Conservation (phyloP, 2,797 vertebrate genomes). For the Glyptemys insculpta region DNA sequence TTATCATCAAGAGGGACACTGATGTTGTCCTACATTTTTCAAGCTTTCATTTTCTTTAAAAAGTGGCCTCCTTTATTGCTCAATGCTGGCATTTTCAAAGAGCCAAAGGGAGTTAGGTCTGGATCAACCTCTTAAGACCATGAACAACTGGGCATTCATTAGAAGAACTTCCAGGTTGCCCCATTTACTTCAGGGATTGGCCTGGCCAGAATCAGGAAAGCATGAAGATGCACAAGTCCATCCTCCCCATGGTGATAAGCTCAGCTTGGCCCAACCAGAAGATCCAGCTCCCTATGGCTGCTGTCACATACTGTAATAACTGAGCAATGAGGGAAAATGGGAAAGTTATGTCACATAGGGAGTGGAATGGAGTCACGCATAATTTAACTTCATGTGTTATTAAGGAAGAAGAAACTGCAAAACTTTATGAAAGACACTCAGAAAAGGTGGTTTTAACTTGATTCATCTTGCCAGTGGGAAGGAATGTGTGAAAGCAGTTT, state of each 20-base stretch:
- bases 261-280: not conserved
- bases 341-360: not conserved
- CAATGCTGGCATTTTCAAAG: not conserved
- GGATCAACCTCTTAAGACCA: not conserved
- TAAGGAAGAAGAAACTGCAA: constrained; percentile 6
- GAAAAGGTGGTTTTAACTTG: not conserved
- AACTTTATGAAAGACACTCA: not conserved
- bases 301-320: not conserved
- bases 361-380: not conserved
- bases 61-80: not conserved
- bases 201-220: not conserved
- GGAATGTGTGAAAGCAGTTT: constrained; percentile 12
- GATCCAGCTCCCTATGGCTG: not conserved
- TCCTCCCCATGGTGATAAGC: not conserved
- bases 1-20: not conserved
- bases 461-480: constrained; percentile 39
- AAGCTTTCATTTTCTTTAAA: not conserved
- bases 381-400: not conserved
- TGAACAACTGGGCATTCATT: not conserved
- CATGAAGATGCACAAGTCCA: not conserved
- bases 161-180: not conserved
- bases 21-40: not conserved
- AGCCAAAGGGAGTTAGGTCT: not conserved
- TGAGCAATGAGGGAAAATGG: not conserved
- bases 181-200: not conserved